Percentiles rank a stretch among this genome's conserved stretches.
These are phyloP conservation scores for Eutolmus rufibarbis DNA, from an alignment of 2,888 invertebrate species.

Conservation along the genomic window DNA sequence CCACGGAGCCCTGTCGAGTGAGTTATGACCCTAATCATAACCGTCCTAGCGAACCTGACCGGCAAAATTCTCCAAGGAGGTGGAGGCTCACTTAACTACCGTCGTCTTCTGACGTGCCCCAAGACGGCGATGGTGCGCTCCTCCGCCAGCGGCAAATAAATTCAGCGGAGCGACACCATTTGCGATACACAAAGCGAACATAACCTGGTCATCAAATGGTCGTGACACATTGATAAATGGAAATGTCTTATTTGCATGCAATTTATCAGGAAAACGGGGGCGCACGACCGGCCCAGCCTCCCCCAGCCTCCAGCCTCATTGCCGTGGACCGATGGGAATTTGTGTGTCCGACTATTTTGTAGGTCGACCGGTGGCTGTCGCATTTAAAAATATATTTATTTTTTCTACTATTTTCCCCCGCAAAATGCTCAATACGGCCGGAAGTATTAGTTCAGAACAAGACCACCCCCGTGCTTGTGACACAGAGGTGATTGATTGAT, in stretches of 20 bases:
- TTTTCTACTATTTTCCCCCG: background rate
- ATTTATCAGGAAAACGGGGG: conserved; percentile 43
- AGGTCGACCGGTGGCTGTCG: background rate
- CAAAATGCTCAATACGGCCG: background rate
- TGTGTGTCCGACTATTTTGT: background rate
- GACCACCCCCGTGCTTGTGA: background rate
- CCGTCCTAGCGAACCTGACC: background rate
- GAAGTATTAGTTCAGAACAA: background rate
- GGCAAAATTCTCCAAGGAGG: background rate
- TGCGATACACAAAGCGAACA: background rate
- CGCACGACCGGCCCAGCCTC: background rate
- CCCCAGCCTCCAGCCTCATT: background rate
- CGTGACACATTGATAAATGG: conserved; percentile 46
- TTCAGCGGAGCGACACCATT: conserved; percentile 32
- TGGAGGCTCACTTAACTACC: background rate
- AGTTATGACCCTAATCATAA: conserved; percentile 11
- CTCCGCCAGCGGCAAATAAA: background rate
- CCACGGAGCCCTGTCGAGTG: background rate
- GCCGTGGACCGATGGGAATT: background rate
- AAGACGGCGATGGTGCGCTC: background rate
- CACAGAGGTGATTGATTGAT: conserved; percentile 3
- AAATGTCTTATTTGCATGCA: conserved; percentile 46
- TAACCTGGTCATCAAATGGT: conserved; percentile 41
- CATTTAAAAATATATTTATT: background rate
- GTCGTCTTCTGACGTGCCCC: background rate